Conservation (phyloP, 2,888 invertebrate species). For the Isoperla grammatica region DNA sequence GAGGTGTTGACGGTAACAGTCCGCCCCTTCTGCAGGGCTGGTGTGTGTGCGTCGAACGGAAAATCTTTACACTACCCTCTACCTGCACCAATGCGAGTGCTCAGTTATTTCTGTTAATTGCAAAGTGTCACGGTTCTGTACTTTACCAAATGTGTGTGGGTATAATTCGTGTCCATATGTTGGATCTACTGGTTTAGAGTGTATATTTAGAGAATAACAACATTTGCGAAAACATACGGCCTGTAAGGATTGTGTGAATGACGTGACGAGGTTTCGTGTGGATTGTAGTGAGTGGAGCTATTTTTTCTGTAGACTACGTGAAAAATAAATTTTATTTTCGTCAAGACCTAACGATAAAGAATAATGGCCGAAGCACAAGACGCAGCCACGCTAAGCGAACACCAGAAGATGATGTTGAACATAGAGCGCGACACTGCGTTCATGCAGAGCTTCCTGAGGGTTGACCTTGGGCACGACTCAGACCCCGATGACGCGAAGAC, state of each 20-base stretch:
- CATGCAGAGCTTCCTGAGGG: conserved; percentile 71
- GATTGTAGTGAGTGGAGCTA: background rate
- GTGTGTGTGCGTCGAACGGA: background rate
- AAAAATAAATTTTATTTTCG: too few species aligned
- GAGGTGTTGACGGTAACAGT: background rate
- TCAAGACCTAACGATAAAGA: background rate
- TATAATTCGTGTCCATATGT: too few species aligned
- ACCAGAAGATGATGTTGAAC: conserved; percentile 57
- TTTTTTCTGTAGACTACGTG: background rate
- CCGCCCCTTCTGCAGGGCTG: background rate
- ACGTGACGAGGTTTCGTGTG: background rate
- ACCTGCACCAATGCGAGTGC: background rate
- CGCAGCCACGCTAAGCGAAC: conserved; percentile 31
- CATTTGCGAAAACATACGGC: background rate
- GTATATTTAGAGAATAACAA: too few species aligned
- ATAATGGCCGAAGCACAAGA: background rate
- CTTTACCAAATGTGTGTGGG: too few species aligned
- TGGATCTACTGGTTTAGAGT: too few species aligned
- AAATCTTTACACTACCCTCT: conserved; percentile 34
- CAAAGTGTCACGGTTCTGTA: too few species aligned
- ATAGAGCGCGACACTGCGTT: conserved; percentile 67
- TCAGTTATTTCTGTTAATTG: too few species aligned
- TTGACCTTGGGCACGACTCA: conserved; percentile 53
- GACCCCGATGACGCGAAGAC: conserved; percentile 24
- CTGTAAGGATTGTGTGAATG: background rate